Percentiles rank a stretch among this genome's conserved stretches.
phyloP scores from a whole-genome alignment of 2,888 invertebrate genomes.

The Phyllotreta cruciferae region DNA sequence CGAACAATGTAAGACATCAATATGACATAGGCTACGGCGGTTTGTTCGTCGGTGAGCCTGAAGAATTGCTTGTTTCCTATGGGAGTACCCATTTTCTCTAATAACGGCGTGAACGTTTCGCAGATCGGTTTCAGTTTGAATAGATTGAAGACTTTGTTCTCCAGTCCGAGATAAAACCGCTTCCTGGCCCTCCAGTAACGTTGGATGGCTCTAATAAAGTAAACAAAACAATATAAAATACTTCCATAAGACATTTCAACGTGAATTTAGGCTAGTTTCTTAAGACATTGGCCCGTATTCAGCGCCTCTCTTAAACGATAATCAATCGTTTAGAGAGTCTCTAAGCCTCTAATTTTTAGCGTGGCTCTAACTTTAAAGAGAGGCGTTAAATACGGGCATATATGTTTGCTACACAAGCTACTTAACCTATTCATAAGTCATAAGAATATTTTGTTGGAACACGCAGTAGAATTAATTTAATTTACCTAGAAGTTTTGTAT shows the following conservation, averaged over 20 bases:
- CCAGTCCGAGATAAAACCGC: conserved; percentile 18
- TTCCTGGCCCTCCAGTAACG: conserved; percentile 21
- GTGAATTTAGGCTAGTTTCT: too few relatives aligned
- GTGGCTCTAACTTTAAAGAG: too few relatives aligned
- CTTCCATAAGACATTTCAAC: background rate
- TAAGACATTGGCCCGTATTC: too few relatives aligned
- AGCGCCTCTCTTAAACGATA: too few relatives aligned
- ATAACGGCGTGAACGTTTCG: conserved; percentile 41
- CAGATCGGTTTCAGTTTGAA: conserved; percentile 41
- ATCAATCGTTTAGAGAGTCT: too few relatives aligned
- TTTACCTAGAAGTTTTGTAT: conserved; percentile 44
- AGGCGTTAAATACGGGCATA: too few relatives aligned
- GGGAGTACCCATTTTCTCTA: conserved; percentile 27
- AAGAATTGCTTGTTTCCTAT: conserved; percentile 20
- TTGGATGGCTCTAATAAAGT: conserved; percentile 32
- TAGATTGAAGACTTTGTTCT: conserved; percentile 37
- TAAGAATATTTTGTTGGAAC: too few relatives aligned
- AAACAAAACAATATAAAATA: background rate
- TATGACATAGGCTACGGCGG: conserved; percentile 44
- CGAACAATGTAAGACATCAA: conserved; percentile 44
- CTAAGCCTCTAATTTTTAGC: too few relatives aligned
- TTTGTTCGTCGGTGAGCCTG: conserved; percentile 37
- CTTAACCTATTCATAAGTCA: too few relatives aligned
- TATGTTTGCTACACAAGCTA: too few relatives aligned
- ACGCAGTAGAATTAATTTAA: too few relatives aligned